Evolutionary conservation across 2,797 vertebrate genomes (phyloP).

Genomic region (Pipistrellus pygmaeus): DNA sequence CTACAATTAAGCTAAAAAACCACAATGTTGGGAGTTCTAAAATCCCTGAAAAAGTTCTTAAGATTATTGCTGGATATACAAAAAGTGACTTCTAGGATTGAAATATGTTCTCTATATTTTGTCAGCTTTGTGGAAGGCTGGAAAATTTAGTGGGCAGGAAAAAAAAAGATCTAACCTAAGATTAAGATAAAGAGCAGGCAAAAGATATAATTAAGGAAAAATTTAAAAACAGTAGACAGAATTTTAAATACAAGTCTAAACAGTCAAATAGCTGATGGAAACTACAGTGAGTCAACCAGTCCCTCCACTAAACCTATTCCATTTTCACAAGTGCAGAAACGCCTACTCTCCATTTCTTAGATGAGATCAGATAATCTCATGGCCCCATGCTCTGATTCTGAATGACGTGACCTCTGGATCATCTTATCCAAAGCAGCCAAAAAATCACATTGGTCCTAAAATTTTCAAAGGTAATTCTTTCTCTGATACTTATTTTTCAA

Average conservation of each 20-base stretch:
- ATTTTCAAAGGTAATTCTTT: conserved; percentile 59
- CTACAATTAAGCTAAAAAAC: conserved; percentile 71
- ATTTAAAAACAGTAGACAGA: conserved; percentile 78
- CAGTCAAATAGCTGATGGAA: conserved; percentile 67
- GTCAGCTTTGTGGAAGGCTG: conserved; percentile 77
- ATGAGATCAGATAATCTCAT: conserved; percentile 66
- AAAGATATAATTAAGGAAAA: conserved; percentile 81
- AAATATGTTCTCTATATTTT: conserved; percentile 62
- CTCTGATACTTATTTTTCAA: conserved; percentile 21
- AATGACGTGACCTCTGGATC: conserved; percentile 53
- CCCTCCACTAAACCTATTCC: conserved; percentile 30
- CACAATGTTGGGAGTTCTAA: conserved; percentile 59
- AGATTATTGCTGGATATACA: conserved; percentile 54
- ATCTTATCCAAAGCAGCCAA: conserved; percentile 39
- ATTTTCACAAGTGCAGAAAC: conserved; percentile 57
- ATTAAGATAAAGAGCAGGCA: conserved; percentile 79
- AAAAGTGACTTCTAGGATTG: conserved; percentile 65
- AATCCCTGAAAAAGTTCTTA: conserved; percentile 64
- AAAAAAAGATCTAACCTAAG: conserved; percentile 79
- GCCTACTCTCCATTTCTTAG: conserved; percentile 63
- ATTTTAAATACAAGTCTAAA: conserved; percentile 77
- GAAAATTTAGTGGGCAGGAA: conserved; percentile 74
- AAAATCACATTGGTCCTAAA: background rate
- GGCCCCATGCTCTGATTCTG: conserved; percentile 2
- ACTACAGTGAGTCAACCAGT: conserved; percentile 57